Percentiles rank a stretch among this genome's conserved stretches.
These are phyloP conservation scores for Sapayoa aenigma DNA, from an alignment of 2,113 vertebrate species.

Conservation along the genomic window DNA sequence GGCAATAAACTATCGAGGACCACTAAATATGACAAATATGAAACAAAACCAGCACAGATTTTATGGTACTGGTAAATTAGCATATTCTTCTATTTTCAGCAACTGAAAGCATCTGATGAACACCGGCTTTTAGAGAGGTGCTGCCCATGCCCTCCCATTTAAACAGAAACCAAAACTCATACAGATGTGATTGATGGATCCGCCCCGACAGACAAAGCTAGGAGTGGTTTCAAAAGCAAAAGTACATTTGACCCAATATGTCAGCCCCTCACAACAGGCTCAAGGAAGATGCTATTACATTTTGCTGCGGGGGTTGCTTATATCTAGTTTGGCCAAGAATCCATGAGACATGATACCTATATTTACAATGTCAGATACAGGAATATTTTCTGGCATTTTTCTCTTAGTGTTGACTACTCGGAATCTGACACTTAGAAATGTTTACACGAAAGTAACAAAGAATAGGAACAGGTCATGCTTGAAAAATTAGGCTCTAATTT, in stretches of 20 bases:
- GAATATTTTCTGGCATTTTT: background rate
- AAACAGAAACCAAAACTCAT: background rate
- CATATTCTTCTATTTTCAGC: background rate
- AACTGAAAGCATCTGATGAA: background rate
- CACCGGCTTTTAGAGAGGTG: background rate
- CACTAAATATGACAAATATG: background rate
- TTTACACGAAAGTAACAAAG: background rate
- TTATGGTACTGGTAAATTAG: background rate
- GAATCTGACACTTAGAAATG: background rate
- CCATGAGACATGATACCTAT: background rate
- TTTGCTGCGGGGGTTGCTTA: background rate
- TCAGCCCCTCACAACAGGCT: background rate
- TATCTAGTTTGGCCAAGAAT: background rate
- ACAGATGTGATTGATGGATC: background rate
- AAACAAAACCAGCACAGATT: background rate
- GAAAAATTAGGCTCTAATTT: background rate
- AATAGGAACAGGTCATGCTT: background rate
- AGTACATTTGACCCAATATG: background rate
- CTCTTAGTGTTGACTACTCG: background rate
- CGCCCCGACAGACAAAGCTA: background rate
- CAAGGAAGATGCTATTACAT: background rate
- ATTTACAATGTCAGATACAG: background rate
- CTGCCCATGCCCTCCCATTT: background rate
- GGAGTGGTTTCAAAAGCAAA: background rate
- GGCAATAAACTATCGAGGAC: background rate